Evolutionary conservation across 2,113 vertebrate species (phyloP).

Genomic region (Phrynosoma blainvillii): DNA sequence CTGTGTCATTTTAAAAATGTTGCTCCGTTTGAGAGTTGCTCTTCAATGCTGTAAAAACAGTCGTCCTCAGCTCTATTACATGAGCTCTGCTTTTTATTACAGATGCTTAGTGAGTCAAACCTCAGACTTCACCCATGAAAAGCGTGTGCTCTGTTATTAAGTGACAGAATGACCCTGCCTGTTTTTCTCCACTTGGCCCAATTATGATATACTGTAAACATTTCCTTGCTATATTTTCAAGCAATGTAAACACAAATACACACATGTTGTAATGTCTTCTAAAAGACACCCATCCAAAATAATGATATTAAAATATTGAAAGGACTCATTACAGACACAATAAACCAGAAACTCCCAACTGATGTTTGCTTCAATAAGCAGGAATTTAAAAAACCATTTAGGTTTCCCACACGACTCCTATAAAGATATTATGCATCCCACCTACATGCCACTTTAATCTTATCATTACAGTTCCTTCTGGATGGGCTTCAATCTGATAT

Average conservation of each 20-base stretch:
- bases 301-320: background rate
- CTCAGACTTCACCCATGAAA: background rate
- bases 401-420: conserved; percentile 19
- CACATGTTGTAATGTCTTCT: background rate
- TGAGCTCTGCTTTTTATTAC: background rate
- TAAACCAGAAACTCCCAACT: background rate
- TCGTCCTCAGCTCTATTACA: too few relatives aligned
- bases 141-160: background rate
- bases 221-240: background rate
- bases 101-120: background rate
- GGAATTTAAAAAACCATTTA: conserved; percentile 3
- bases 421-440: conserved; percentile 18
- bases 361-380: background rate
- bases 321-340: background rate
- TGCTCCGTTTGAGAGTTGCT: too few relatives aligned
- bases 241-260: conserved; percentile 4
- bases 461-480: conserved; percentile 21
- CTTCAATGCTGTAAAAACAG: too few relatives aligned
- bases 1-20: too few relatives aligned
- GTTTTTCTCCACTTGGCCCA: background rate
- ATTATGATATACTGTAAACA: background rate
- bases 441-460: conserved; percentile 1
- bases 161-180: background rate
- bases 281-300: background rate
- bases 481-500: conserved; percentile 2